Base-by-base conservation (phyloP, 2,888 invertebrate species). In the Choristoneura rosaceana region DNA sequence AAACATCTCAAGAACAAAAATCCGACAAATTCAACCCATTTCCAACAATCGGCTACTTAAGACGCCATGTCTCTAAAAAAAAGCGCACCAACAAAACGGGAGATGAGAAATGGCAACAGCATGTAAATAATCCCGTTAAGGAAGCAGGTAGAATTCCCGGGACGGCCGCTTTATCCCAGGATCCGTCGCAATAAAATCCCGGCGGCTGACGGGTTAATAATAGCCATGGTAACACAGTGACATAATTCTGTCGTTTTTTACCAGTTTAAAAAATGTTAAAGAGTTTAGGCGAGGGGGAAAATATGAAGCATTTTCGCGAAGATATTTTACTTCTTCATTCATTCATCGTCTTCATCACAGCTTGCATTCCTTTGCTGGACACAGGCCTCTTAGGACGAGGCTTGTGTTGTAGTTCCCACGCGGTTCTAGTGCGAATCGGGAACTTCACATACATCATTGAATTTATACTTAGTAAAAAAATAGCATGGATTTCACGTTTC, bases 121-220 rank as follows among this genome's bases (percentile, higher is more conserved):
- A 81, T 79, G 78, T 78, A 79, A 81, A 81, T 76, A 79, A 50
- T 43, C 52, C 68, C 69, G 70, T 62, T 74, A 74, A 75, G 74
- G 76, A 76, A 76, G 76, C 67, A 66, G 73, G 61, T 62, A 62
- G n/a, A 50, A 64, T 64, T 61, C 68, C 60, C 50, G 66, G 41
- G 55, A n/a, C 74, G 61, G 70, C 70, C 70, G 74, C 76, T 76
- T 77, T 78, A 79, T 77, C 74, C 75, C 70, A 74, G 76, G 77
- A 78, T 78, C 76, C 52, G 43, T 70, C 73, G 74, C 78, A 80
- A 82, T 80, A 80, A 81, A 81, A 79, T 78, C 79, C 79, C 76
- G 76, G 73, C 75, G 75, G 77, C 78, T 76, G 78, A 79, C 80
- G 78, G 78, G 78, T 77, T 45, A 73, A 77, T 76, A 77, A 78